These are phyloP conservation scores for Drosophila paulistorum DNA, from an alignment of 1,140 invertebrate genomes.

Conservation along the genomic window DNA sequence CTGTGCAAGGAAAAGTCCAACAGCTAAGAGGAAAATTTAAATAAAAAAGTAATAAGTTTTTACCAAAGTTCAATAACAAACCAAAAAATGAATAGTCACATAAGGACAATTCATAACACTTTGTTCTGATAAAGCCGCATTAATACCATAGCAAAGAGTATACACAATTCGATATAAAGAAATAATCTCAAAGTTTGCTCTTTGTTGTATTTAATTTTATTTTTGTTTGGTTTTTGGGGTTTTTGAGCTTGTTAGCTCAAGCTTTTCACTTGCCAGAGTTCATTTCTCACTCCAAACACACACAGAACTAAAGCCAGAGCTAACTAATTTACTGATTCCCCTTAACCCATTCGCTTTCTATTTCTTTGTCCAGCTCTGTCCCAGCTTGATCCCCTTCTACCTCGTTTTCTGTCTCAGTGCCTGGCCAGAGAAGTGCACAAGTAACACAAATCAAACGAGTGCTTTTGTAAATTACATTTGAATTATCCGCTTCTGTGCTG, in stretches of 20 bases:
- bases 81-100: no score
- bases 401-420: conserved; percentile 10
- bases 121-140: background rate
- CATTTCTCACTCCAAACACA: conserved; percentile 13
- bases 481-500: conserved; percentile 61
- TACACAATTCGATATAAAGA: conserved; percentile 20
- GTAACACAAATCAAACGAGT: conserved; percentile 80
- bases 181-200: conserved; percentile 8
- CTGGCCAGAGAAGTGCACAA: conserved; percentile 32
- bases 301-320: conserved; percentile 29
- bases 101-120: no score
- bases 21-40: background rate
- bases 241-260: conserved; percentile 40
- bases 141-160: conserved; percentile 11
- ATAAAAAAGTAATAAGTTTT: no score
- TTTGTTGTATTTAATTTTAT: conserved; percentile 52
- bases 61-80: no score
- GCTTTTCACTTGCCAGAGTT: conserved; percentile 37
- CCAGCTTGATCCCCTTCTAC: background rate
- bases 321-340: conserved; percentile 65
- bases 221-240: conserved; percentile 44
- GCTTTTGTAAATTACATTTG: conserved; percentile 80
- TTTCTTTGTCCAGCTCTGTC: background rate
- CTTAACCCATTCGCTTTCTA: background rate
- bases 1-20: background rate